Base-by-base conservation (phyloP, 1,140 invertebrate genomes). In the Adelges cooleyi region DNA sequence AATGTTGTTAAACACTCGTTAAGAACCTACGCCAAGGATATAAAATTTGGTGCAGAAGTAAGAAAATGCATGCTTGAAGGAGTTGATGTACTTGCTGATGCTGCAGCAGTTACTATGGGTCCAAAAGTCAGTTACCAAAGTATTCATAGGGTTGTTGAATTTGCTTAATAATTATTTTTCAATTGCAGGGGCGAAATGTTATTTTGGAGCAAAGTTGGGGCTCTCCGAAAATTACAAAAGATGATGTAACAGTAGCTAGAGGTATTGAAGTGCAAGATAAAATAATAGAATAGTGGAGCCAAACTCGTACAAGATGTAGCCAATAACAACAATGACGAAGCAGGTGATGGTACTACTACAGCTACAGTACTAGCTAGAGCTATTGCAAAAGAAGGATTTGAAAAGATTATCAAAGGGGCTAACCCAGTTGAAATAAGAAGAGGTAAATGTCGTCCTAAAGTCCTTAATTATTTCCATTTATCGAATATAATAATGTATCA, bases 191-290 rank as follows among this genome's bases (percentile, higher is more conserved):
- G 44, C 85, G 97, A 69, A 99, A 99, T 78, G 97, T 99, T 13
- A 98, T 99, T 71, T 81, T 99, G 70, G 97, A 99, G 78, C 95
- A 99, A 75, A 95, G 92, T 8, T 99, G 96, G 96, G 97, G 97
- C 15, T 92, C 91, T 66, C 97, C 97, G 20, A 99, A 99, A 78
- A 99, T 99, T 73, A 99, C 96, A 36, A 99, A 99, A 79, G 97
- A 99, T 76, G 97, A 97, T 70, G 97, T 99, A 0, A 99, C 97
- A 1, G 97, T 99, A 33, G 97, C 97, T 17, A 99, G 99, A 77
- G 87, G 91, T 13, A 86, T 99, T 66, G 97, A 99, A 77, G 79
- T 99, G 10, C 95, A 98, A 78, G 95, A 99, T 74, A 99, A 98
- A 78, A 99, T 99, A 95, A 78, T 94, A 98, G 78, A 99, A 99